Conservation (phyloP, 30 jellyfish, hydroid and myxozoan species). For the Pelagia noctiluca region DNA sequence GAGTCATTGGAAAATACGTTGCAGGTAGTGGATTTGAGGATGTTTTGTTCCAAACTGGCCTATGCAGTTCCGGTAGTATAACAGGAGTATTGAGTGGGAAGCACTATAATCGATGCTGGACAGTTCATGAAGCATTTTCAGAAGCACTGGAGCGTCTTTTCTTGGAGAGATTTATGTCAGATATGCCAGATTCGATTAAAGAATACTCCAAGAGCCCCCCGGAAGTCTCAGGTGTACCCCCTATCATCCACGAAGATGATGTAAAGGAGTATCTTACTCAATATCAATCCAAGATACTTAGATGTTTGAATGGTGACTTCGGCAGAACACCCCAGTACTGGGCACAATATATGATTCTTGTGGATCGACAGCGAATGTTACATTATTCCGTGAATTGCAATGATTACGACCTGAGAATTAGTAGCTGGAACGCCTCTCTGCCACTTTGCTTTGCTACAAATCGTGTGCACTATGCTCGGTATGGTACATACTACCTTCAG, state of each 20-base stretch:
- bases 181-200: background rate
- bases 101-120: conserved; percentile 48
- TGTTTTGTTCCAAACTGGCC: conserved; percentile 26
- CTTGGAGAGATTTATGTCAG: conserved; percentile 19
- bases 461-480: conserved; percentile 37
- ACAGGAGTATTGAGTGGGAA: conserved; percentile 36
- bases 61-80: conserved; percentile 47
- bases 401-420: conserved; percentile 23
- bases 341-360: background rate
- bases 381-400: conserved; percentile 19
- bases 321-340: conserved; percentile 58
- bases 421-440: conserved; percentile 28
- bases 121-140: conserved; percentile 40
- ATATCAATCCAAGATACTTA: background rate
- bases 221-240: background rate
- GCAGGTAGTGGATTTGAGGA: conserved; percentile 54
- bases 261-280: background rate
- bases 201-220: background rate
- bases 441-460: conserved; percentile 40
- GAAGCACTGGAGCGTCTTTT: conserved; percentile 48
- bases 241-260: background rate
- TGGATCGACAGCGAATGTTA: conserved; percentile 9
- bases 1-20: conserved; percentile 26
- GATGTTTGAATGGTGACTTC: conserved; percentile 21
- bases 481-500: conserved; percentile 47